Evolutionary conservation across 2,888 invertebrate genomes (phyloP).

Genomic region (Euplagia quadripunctaria): DNA sequence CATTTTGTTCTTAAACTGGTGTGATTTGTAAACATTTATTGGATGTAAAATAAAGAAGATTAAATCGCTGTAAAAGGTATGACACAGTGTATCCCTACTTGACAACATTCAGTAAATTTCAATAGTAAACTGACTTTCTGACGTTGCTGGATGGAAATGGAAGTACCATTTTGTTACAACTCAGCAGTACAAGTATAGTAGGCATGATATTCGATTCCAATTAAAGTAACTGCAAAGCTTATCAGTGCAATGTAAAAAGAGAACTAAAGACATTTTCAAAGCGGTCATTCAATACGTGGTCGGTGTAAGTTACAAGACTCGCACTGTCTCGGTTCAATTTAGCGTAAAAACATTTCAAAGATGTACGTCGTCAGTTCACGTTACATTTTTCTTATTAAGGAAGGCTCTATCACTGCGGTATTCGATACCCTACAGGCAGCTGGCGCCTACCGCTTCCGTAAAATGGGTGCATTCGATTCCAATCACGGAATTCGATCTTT

Average conservation of each 20-base stretch:
- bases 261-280: slow-evolving; percentile 67
- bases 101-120: too few relatives aligned
- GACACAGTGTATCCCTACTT: too few relatives aligned
- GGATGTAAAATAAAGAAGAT: too few relatives aligned
- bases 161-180: slow-evolving; percentile 3
- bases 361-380: slow-evolving; percentile 69
- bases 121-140: too few relatives aligned
- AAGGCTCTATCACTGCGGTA: slow-evolving; percentile 69
- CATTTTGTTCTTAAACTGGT: too few relatives aligned
- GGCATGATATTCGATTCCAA: slow-evolving; percentile 35
- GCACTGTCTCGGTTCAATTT: slow-evolving; percentile 80
- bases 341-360: slow-evolving; percentile 80
- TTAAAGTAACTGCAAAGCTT: slow-evolving; percentile 26
- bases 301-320: slow-evolving; percentile 75
- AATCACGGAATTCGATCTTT: slow-evolving; percentile 80
- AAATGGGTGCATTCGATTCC: slow-evolving; percentile 73
- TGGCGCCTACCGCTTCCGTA: slow-evolving; percentile 85
- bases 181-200: neutral
- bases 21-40: too few relatives aligned
- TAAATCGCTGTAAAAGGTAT: too few relatives aligned
- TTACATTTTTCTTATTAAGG: slow-evolving; percentile 79
- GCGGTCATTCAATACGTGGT: slow-evolving; percentile 68
- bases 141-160: neutral
- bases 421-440: slow-evolving; percentile 79
- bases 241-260: slow-evolving; percentile 52